Percentiles rank a stretch among this genome's conserved stretches.
These are phyloP conservation scores for Ciona savignyi DNA, from an alignment of 23 tunicate genomes.

Conservation along the genomic window DNA sequence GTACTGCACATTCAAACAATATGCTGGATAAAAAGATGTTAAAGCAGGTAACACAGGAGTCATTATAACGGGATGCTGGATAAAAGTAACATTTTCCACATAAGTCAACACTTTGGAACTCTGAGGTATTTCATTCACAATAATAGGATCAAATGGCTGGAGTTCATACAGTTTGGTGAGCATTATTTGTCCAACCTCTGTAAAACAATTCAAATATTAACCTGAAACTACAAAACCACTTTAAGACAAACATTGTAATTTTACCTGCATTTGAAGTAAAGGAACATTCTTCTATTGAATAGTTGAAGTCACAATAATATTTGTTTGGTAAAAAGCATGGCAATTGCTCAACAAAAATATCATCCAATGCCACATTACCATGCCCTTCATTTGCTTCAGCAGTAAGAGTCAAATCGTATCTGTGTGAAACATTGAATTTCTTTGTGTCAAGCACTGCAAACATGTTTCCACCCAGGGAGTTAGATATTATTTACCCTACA, in stretches of 20 bases:
- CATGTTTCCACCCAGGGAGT: neutral
- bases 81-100: slow-evolving; percentile 5
- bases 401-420: slow-evolving; percentile 43
- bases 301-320: slow-evolving; percentile 48
- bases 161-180: slow-evolving; percentile 10
- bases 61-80: slow-evolving; percentile 17
- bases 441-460: neutral
- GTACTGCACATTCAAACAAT: slow-evolving; percentile 57
- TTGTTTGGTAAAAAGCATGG: slow-evolving; percentile 34
- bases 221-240: too few species aligned
- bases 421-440: slow-evolving; percentile 3
- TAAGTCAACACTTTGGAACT: slow-evolving; percentile 31
- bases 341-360: slow-evolving; percentile 30
- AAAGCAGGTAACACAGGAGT: slow-evolving; percentile 56
- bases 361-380: slow-evolving; percentile 55
- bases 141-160: slow-evolving; percentile 33
- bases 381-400: slow-evolving; percentile 9
- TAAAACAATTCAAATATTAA: too few species aligned
- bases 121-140: slow-evolving; percentile 10
- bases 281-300: slow-evolving; percentile 29
- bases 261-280: slow-evolving; percentile 8
- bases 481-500: neutral
- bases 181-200: slow-evolving; percentile 1
- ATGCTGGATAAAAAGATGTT: slow-evolving; percentile 36
- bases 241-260: too few species aligned